These are phyloP conservation scores for Sclerodermus sp. DNA, from an alignment of 2,888 invertebrate genomes.

Conservation along the genomic window DNA sequence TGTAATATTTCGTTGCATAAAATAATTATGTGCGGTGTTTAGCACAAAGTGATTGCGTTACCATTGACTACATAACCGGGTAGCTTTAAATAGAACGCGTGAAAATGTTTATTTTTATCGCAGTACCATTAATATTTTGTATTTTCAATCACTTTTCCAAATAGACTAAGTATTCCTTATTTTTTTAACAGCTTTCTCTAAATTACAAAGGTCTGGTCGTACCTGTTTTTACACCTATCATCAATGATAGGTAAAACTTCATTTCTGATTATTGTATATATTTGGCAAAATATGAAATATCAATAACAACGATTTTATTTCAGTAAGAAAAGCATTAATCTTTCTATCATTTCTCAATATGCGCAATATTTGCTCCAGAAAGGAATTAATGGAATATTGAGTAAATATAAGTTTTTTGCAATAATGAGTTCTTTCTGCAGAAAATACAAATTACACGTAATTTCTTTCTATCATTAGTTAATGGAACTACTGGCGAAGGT, in stretches of 20 bases:
- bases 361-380: conserved; percentile 66
- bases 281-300: no score
- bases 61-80: no score
- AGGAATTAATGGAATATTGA: conserved; percentile 69
- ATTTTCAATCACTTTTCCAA: neutral
- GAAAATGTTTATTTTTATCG: no score
- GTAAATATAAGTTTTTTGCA: conserved; percentile 55
- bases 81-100: no score
- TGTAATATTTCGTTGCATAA: no score
- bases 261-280: no score
- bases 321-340: conserved; percentile 31
- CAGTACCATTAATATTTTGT: neutral
- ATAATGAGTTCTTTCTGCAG: conserved; percentile 1
- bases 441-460: neutral
- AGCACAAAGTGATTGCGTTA: no score
- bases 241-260: conserved; percentile 63
- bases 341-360: conserved; percentile 64
- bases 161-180: neutral
- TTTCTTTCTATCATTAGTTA: conserved; percentile 61
- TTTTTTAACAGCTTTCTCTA: conserved; percentile 18
- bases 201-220: conserved; percentile 68
- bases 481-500: conserved; percentile 81
- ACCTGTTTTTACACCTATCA: conserved; percentile 73
- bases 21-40: no score
- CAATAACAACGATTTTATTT: conserved; percentile 3